Conservation (phyloP, 1,140 invertebrate genomes). For the Bactericera cockerelli region DNA sequence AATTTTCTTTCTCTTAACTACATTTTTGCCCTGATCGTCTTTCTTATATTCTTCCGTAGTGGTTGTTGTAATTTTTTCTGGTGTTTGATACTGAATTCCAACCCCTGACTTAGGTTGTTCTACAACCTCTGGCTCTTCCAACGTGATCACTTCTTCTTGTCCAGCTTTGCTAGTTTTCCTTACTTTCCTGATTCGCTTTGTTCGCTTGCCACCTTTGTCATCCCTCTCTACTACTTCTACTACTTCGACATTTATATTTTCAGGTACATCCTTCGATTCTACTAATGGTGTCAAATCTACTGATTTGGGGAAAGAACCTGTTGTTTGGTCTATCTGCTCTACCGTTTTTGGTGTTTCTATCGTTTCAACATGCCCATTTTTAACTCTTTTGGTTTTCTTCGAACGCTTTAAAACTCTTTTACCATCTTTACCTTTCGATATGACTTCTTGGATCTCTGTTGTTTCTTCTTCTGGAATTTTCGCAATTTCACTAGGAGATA, state of each 20-base stretch:
- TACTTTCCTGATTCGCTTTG: not conserved
- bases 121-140: slow-evolving; percentile 7
- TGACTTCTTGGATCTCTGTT: not conserved
- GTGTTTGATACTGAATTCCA: not conserved
- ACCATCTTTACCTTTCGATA: not conserved
- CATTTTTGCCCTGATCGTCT: not conserved
- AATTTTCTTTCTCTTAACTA: not conserved
- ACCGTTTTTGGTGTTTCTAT: not conserved
- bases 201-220: slow-evolving; percentile 8
- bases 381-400: not conserved
- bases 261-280: not conserved
- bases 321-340: not conserved
- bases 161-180: not conserved
- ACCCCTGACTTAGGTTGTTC: not conserved
- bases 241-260: not conserved
- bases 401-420: not conserved
- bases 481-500: not conserved
- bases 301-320: not conserved
- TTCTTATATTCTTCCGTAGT: not conserved
- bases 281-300: not conserved
- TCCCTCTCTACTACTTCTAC: not conserved
- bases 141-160: not conserved
- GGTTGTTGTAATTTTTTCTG: not conserved
- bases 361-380: not conserved
- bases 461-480: not conserved